Percentiles rank a stretch among this genome's conserved stretches.
These are phyloP conservation scores for Halcyon malimbica DNA, from an alignment of 2,113 vertebrate species.

Conservation along the genomic window DNA sequence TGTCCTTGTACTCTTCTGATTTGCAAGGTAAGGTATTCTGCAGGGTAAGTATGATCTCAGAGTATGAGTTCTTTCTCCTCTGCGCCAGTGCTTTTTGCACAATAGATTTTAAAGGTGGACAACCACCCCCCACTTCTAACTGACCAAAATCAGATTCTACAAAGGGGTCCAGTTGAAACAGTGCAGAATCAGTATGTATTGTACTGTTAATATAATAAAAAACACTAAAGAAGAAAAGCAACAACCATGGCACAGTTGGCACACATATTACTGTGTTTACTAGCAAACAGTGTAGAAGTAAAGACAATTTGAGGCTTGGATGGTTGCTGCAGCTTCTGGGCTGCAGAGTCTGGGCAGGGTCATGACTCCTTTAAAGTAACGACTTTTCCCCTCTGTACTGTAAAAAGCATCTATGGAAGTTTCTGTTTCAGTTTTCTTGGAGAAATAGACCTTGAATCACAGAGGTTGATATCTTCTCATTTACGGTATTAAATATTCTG, in stretches of 20 bases:
- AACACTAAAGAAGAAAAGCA: neutral
- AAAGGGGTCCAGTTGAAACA: neutral
- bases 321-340: neutral
- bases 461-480: neutral
- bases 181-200: fast-evolving
- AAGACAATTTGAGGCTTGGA: neutral
- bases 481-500: neutral
- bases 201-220: neutral
- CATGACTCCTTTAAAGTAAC: neutral
- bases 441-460: neutral
- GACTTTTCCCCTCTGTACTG: neutral
- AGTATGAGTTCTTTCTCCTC: neutral
- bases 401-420: neutral
- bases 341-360: neutral
- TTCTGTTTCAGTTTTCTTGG: neutral
- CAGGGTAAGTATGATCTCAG: neutral
- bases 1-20: neutral
- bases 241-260: neutral
- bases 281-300: neutral
- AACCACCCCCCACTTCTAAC: neutral
- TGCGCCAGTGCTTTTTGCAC: neutral
- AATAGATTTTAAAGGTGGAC: neutral
- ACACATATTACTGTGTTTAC: neutral
- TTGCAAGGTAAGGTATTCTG: neutral
- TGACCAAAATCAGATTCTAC: neutral